Base-by-base conservation (phyloP, 2,888 invertebrate genomes). In the Cordylochernes scorpioides region DNA sequence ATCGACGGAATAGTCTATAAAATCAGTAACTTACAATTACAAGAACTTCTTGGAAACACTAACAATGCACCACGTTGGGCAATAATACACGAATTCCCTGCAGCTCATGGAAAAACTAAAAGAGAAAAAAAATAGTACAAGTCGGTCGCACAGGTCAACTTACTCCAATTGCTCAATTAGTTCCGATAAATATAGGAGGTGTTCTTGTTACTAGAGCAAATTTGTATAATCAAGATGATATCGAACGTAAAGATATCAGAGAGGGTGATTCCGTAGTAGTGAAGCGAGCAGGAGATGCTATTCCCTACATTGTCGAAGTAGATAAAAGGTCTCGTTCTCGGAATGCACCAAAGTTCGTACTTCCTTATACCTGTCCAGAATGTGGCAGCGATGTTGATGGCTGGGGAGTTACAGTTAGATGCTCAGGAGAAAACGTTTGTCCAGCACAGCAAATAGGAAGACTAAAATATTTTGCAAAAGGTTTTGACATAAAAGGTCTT, bases 61-160 rank as follows among this genome's bases (percentile, higher is more conserved):
- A 19, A 19, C 19, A 19, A 19, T 9, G 19, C n/a, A 9, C 19
- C 19, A 9, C 8, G 19, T 9, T 19, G 19, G 19, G 19, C 19
- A 19, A 19, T 19, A 19, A n/a, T n/a, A 9, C 19, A 19, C 19
- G n/a, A 19, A 19, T 19, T 19, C n/a, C 19, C 19, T 19, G 19
- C 19, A 19, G 19, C n/a, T 19, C 19, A 19, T 19, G 19, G 19
- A 19, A 19, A 19, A 19, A 19, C 19, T 19, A 19, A 19, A 19
- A 19, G 8, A 19, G 19, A 19, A n/a, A 19, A 19, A 19, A 19
- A 19, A 9, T 19, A 19, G 19, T 19, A 19, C 19, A 19, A 19
- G 19, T 19, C 19, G 19, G 19, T n/a, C 8, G 19, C 8, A 19
- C n/a, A n/a, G 19, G 19, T n/a, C n/a, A n/a, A n/a, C n/a, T n/a